These are phyloP conservation scores for Psephotus haematonotus DNA, from an alignment of 2,113 vertebrate genomes.

Conservation along the genomic window DNA sequence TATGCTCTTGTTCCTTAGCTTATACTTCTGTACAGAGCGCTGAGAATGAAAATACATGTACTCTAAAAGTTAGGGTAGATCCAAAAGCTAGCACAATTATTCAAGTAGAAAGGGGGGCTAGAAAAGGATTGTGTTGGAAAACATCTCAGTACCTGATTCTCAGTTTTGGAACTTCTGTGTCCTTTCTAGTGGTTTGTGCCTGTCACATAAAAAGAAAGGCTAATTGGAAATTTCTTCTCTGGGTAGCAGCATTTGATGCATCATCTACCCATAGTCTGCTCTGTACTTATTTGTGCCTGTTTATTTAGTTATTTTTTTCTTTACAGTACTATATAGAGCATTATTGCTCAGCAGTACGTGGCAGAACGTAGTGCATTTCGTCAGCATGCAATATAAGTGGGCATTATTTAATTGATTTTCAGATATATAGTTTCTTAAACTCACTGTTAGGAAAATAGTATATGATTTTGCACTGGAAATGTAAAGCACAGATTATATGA, in stretches of 20 bases:
- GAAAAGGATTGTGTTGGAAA: not conserved
- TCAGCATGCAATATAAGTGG: not conserved
- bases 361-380: not conserved
- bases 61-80: not conserved
- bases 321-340: not conserved
- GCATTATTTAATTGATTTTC: not conserved
- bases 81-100: not conserved
- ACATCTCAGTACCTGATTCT: not conserved
- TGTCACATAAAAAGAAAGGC: not conserved
- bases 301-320: not conserved
- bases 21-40: not conserved
- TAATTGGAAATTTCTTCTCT: not conserved
- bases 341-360: not conserved
- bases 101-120: not conserved
- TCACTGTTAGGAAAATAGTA: not conserved
- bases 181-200: not conserved
- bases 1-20: not conserved
- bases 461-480: conserved; percentile 38
- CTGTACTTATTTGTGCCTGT: not conserved
- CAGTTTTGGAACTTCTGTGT: not conserved
- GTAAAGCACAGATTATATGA: conserved; percentile 11
- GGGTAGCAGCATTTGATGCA: not conserved
- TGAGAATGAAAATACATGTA: not conserved
- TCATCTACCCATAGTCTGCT: not conserved
- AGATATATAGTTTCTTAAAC: not conserved